Conservation (phyloP, 37 sponge, comb jelly and placozoan species). For the Agelas oroides region DNA sequence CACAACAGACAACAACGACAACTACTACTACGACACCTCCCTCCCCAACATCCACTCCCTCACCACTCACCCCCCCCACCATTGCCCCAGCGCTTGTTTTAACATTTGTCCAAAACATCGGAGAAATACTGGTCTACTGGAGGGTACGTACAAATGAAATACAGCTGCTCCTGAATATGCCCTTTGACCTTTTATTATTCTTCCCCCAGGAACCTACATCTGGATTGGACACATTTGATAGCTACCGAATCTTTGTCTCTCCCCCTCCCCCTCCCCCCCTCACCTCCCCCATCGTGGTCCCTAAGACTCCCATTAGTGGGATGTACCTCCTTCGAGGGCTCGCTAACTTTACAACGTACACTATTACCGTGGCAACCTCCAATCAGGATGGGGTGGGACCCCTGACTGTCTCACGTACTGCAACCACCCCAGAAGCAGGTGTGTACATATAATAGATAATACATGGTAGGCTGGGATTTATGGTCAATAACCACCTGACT, state of each 20-base stretch:
- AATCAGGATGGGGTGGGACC: conserved; percentile 72
- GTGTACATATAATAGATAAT: background rate
- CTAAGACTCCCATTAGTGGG: conserved; percentile 4
- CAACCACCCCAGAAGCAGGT: conserved; percentile 64
- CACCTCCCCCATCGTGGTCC: conserved; percentile 25
- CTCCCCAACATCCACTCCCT: background rate
- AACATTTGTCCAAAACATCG: background rate
- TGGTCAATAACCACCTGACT: too few species aligned
- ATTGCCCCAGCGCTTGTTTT: conserved; percentile 8
- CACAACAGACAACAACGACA: background rate
- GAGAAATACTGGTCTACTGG: conserved; percentile 47
- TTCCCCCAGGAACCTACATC: conserved; percentile 16
- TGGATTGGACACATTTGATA: conserved; percentile 29
- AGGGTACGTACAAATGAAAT: conserved; percentile 10
- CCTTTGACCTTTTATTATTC: background rate
- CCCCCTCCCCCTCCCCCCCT: conserved; percentile 53
- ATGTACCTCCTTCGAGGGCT: conserved; percentile 33
- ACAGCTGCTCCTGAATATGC: too few species aligned
- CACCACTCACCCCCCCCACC: conserved; percentile 22
- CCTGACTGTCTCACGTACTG: conserved; percentile 3
- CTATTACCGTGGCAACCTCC: conserved; percentile 77
- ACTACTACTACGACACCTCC: background rate
- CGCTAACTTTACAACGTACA: conserved; percentile 57
- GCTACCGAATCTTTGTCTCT: conserved; percentile 45
- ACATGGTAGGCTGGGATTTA: background rate